phyloP scores from a whole-genome alignment of 37 sponge, comb jelly and placozoan species.

The Chondrosia reniformis region DNA sequence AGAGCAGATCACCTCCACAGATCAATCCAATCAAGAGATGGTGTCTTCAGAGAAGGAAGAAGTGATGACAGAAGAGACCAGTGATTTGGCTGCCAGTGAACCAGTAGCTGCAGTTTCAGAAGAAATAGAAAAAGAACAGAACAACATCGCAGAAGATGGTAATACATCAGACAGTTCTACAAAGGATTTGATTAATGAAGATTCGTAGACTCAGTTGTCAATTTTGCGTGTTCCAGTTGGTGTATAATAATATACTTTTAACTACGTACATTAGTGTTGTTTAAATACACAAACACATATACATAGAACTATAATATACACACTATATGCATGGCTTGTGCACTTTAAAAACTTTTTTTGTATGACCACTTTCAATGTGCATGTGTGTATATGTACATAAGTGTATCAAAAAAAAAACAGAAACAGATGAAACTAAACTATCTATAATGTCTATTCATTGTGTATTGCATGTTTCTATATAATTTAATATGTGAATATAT shows the following conservation, averaged over 20 bases:
- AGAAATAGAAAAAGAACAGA: too few species aligned
- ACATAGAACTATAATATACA: neutral
- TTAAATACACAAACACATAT: neutral
- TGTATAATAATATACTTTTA: neutral
- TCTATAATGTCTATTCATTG: too few species aligned
- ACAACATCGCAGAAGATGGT: neutral
- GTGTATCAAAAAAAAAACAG: too few species aligned
- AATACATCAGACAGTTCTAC: too few species aligned
- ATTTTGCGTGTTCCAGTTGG: neutral
- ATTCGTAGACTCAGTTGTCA: too few species aligned
- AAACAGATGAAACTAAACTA: too few species aligned
- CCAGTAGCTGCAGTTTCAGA: too few species aligned
- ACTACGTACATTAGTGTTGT: neutral
- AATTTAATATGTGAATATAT: too few species aligned
- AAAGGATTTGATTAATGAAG: too few species aligned
- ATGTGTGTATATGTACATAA: neutral
- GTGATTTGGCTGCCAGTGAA: too few species aligned
- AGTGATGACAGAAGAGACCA: too few species aligned
- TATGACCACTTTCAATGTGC: neutral
- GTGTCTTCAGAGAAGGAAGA: neutral
- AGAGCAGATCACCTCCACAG: neutral
- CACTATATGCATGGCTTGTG: neutral
- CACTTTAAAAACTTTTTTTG: neutral
- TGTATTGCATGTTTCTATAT: too few species aligned
- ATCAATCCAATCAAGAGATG: neutral